phyloP scores from a whole-genome alignment of 1,140 invertebrate genomes.

The Globodera rostochiensis region DNA sequence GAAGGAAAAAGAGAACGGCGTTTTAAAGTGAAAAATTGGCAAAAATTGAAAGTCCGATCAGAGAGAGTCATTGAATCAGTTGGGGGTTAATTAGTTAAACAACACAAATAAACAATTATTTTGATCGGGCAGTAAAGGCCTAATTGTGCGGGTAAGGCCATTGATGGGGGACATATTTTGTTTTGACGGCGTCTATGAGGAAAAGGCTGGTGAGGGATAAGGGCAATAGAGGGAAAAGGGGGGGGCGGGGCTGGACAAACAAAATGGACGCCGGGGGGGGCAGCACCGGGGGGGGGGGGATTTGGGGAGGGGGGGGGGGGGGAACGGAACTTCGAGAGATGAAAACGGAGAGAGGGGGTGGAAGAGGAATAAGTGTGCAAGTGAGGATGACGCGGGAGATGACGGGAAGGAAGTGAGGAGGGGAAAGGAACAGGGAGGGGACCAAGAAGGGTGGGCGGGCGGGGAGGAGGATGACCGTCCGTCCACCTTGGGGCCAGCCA shows the following conservation, averaged over 20 bases:
- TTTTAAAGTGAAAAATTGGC: neutral
- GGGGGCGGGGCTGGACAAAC: neutral
- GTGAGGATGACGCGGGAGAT: neutral
- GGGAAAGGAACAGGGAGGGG: neutral
- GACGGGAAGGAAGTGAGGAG: neutral
- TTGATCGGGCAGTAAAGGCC: neutral
- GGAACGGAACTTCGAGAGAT: slow-evolving; percentile 1
- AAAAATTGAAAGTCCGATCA: neutral
- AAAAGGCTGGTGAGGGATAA: neutral
- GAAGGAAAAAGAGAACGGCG: neutral
- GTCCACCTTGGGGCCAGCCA: slow-evolving; percentile 3
- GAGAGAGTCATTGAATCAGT: neutral
- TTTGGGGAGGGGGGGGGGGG: too few relatives aligned
- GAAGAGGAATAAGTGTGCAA: neutral
- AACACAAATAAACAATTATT: neutral
- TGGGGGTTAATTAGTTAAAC: neutral
- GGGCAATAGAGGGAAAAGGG: neutral
- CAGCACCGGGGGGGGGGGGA: neutral
- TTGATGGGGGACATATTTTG: neutral
- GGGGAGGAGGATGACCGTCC: neutral
- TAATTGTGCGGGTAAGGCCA: neutral
- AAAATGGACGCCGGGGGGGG: neutral
- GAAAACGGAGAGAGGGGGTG: neutral
- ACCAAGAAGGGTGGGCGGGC: neutral
- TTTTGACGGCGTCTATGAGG: slow-evolving; percentile 3